phyloP scores from a whole-genome alignment of 2,113 vertebrate genomes.

The Alethe castanea region DNA sequence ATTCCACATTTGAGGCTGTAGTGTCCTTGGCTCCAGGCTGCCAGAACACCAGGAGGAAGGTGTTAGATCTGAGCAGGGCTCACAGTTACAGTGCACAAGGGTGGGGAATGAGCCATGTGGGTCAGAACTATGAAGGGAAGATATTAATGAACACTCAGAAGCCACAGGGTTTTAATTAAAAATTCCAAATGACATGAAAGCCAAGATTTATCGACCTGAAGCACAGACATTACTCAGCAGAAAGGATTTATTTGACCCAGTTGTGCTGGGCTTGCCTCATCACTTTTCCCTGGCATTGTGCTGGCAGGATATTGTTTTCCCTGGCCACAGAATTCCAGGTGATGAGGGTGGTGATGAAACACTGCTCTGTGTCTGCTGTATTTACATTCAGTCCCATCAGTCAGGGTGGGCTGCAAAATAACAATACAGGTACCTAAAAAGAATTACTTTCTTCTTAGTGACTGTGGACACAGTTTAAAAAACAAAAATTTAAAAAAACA shows the following conservation, averaged over 20 bases:
- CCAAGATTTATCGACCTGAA: not conserved
- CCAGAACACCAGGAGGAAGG: not conserved
- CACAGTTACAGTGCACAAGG: not conserved
- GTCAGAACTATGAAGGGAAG: not conserved
- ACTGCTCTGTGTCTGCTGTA: not conserved
- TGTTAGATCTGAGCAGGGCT: not conserved
- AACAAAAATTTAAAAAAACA: not conserved
- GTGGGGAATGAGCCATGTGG: not conserved
- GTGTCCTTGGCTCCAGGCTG: not conserved
- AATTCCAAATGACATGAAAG: not conserved
- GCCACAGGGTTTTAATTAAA: constrained; percentile 14
- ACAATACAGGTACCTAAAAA: not conserved
- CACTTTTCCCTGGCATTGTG: not conserved
- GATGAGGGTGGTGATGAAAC: not conserved
- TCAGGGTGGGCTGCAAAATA: not conserved
- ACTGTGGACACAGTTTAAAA: not conserved
- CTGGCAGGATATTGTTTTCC: not conserved
- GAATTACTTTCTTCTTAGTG: not conserved
- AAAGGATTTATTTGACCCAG: not conserved
- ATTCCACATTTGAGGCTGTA: not conserved
- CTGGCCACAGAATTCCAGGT: not conserved
- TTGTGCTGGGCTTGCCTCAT: not conserved
- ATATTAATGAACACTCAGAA: not conserved
- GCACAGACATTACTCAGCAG: not conserved
- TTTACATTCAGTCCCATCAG: not conserved